phyloP scores from a whole-genome alignment of 2,888 invertebrate species.

The Patella pellucida region DNA sequence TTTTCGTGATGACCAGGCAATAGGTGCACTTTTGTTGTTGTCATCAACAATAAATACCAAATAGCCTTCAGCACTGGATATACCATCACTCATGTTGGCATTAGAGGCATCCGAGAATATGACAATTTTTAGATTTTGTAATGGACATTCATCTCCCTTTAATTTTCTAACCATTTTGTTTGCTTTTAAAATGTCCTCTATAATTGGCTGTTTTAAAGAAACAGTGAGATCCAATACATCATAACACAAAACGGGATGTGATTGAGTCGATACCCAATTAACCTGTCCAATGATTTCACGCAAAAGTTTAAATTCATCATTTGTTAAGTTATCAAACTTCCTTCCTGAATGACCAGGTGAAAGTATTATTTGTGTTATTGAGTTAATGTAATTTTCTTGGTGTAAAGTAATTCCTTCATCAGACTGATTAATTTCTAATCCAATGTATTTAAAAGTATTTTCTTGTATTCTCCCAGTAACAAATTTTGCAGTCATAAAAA shows the following conservation, averaged over 20 bases:
- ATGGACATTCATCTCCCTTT: constrained; percentile 23
- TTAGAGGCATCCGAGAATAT: not conserved
- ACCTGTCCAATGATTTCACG: constrained; percentile 28
- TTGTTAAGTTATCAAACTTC: not conserved
- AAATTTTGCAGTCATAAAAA: constrained; percentile 29
- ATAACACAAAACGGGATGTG: constrained; percentile 31
- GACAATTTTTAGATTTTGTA: constrained; percentile 27
- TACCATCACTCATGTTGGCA: not conserved
- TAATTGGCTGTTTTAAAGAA: constrained; percentile 10
- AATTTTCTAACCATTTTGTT: constrained; percentile 27
- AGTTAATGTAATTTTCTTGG: constrained; percentile 25
- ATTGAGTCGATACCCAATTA: constrained; percentile 31
- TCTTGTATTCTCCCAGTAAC: constrained; percentile 26
- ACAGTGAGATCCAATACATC: constrained; percentile 31
- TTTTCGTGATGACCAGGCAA: constrained; percentile 33
- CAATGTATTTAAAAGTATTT: constrained; percentile 33
- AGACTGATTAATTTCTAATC: constrained; percentile 27
- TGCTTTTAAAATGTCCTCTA: constrained; percentile 15
- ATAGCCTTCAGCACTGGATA: not conserved
- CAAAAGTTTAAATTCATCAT: not conserved
- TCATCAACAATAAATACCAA: constrained; percentile 28
- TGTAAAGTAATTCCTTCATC: constrained; percentile 22
- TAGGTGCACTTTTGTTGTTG: constrained; percentile 23
- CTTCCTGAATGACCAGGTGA: not conserved
- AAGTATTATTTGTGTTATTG: constrained; percentile 8